These are phyloP conservation scores for Aphelinus atriplicis DNA, from an alignment of 1,140 invertebrate species.

Conservation along the genomic window DNA sequence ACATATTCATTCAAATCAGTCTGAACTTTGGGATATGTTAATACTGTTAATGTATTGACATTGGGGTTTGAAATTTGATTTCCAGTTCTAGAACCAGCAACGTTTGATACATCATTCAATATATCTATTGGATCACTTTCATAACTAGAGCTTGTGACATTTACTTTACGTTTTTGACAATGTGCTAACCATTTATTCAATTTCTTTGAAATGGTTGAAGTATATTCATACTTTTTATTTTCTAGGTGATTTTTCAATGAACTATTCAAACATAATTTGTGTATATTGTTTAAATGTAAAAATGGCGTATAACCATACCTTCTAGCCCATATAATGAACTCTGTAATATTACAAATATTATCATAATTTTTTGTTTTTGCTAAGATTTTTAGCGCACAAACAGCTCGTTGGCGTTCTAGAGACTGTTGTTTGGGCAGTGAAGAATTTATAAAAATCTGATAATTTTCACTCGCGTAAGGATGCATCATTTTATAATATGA, in stretches of 20 bases:
- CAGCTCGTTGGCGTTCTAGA: constrained; percentile 66
- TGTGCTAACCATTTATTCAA: constrained; percentile 24
- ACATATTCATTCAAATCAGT: constrained; percentile 52
- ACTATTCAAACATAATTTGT: constrained; percentile 46
- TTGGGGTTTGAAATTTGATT: constrained; percentile 13
- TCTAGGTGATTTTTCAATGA: constrained; percentile 40
- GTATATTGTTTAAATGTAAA: constrained; percentile 39
- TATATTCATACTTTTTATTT: constrained; percentile 30
- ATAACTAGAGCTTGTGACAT: constrained; percentile 14
- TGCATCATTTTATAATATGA: constrained; percentile 60
- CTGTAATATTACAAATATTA: constrained; percentile 64
- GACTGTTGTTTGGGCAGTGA: constrained; percentile 67
- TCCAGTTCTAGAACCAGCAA: constrained; percentile 12
- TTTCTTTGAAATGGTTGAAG: constrained; percentile 27
- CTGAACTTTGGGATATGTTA: constrained; percentile 50
- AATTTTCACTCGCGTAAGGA: constrained; percentile 63
- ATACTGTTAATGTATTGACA: constrained; percentile 35
- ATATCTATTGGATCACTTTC: constrained; percentile 47
- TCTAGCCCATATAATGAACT: constrained; percentile 67
- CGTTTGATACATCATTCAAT: constrained; percentile 27
- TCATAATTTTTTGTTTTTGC: constrained; percentile 50
- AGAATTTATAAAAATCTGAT: constrained; percentile 64
- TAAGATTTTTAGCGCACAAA: constrained; percentile 55
- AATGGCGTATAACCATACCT: constrained; percentile 63
- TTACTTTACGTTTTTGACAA: not conserved